These are phyloP conservation scores for Nebria ingens DNA, from an alignment of 1,140 invertebrate genomes.

Conservation along the genomic window DNA sequence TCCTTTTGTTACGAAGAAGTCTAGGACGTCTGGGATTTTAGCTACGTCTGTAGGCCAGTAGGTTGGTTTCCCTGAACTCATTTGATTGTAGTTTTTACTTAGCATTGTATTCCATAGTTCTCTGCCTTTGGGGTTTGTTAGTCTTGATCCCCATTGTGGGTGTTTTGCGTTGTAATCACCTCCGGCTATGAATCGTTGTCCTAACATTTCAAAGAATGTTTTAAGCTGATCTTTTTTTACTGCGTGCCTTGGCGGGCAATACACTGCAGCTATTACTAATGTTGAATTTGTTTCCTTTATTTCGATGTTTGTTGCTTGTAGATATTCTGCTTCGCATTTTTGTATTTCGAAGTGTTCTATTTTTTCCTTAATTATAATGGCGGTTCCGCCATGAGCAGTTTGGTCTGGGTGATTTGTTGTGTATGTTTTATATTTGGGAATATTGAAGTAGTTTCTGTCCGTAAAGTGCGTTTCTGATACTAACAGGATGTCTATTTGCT, in stretches of 20 bases:
- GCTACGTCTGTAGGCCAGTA: constrained; percentile 32
- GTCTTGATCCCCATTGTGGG: constrained; percentile 30
- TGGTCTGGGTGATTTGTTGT: constrained; percentile 13
- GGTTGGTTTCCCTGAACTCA: constrained; percentile 28
- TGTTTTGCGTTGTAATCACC: constrained; percentile 32
- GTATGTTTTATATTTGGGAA: constrained; percentile 18
- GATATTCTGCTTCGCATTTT: constrained; percentile 13
- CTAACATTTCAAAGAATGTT: constrained; percentile 18
- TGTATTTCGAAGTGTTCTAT: constrained; percentile 17
- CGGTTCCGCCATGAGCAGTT: constrained; percentile 11
- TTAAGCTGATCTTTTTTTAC: constrained; percentile 17
- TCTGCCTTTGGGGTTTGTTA: constrained; percentile 21
- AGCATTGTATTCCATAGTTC: constrained; percentile 23
- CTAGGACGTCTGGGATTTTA: constrained; percentile 31
- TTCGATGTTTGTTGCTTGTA: constrained; percentile 20
- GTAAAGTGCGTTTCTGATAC: constrained; percentile 28
- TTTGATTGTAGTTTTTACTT: background rate
- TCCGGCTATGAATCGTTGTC: constrained; percentile 12
- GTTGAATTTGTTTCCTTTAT: constrained; percentile 10
- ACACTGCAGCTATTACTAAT: constrained; percentile 21
- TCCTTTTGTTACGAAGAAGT: constrained; percentile 13
- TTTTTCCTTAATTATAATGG: constrained; percentile 21
- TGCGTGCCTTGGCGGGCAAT: constrained; percentile 19
- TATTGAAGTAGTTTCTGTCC: constrained; percentile 15
- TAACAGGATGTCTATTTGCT: constrained; percentile 24